A percentile compares a stretch with the other conserved stretches of the same genome.
These are phyloP conservation scores for Catostomus latipinnis DNA, from an alignment of 2,797 vertebrate genomes.

Conservation along the genomic window DNA sequence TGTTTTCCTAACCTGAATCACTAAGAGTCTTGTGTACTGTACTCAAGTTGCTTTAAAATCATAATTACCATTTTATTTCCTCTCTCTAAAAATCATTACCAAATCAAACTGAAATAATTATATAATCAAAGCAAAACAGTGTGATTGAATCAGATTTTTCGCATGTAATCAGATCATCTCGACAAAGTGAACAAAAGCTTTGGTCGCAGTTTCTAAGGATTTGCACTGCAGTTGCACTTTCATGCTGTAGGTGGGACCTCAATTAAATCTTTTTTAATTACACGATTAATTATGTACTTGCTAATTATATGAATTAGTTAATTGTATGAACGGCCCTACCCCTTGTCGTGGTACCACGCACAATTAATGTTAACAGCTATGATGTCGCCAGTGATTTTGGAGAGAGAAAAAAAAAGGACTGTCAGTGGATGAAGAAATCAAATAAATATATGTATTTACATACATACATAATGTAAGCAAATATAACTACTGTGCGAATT, in stretches of 20 bases:
- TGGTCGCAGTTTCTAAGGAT: neutral
- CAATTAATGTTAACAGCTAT: constrained; percentile 30
- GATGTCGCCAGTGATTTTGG: neutral
- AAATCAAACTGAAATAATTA: constrained; percentile 28
- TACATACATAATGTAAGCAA: neutral
- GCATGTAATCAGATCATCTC: constrained; percentile 11
- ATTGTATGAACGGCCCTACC: constrained; percentile 45
- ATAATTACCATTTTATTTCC: neutral
- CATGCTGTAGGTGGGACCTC: constrained; percentile 39
- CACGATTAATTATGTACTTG: constrained; percentile 56
- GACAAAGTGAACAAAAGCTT: constrained; percentile 17
- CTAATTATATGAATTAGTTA: constrained; percentile 59
- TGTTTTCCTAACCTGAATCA: neutral
- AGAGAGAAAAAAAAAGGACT: neutral
- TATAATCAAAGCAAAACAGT: neutral
- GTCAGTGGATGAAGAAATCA: neutral
- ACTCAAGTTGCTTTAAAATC: constrained; percentile 5
- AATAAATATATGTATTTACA: neutral
- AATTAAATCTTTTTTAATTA: constrained; percentile 44
- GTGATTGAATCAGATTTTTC: constrained; percentile 28
- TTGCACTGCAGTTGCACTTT: neutral
- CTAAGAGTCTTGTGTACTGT: neutral
- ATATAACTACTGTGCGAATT: neutral
- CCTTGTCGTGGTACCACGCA: constrained; percentile 33
- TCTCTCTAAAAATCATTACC: neutral